Conservation (phyloP, 2,113 vertebrate genomes). For the Ptilonorhynchus violaceus region DNA sequence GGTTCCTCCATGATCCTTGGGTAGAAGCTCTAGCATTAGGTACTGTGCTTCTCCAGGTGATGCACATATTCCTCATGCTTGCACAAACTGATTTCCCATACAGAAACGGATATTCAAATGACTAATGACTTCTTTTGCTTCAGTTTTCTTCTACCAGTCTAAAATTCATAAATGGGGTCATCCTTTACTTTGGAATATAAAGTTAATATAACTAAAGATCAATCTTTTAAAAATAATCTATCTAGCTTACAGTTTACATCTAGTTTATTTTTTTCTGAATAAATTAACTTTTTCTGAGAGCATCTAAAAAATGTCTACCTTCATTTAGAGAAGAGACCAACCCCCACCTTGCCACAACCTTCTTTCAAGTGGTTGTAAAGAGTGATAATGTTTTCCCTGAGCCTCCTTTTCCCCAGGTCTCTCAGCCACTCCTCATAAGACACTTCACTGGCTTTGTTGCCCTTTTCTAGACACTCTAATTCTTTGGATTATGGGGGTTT, state of each 20-base stretch:
- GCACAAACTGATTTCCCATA: not conserved
- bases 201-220: not conserved
- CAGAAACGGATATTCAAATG: not conserved
- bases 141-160: not conserved
- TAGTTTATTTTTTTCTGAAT: not conserved
- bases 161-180: not conserved
- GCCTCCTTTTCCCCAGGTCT: not conserved
- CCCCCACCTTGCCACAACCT: not conserved
- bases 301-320: not conserved
- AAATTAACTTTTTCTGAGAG: not conserved
- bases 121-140: not conserved
- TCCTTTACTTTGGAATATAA: not conserved
- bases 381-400: not conserved
- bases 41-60: not conserved
- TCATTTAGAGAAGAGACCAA: not conserved
- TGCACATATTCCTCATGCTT: not conserved
- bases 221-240: not conserved
- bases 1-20: not conserved
- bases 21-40: not conserved
- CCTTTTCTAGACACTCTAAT: not conserved
- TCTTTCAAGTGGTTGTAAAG: not conserved
- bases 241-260: not conserved
- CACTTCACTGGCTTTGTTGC: not conserved
- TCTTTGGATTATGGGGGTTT: not conserved
- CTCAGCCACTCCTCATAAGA: not conserved